These are phyloP conservation scores for Euglossa dilemma DNA, from an alignment of 1,140 invertebrate species.

Conservation along the genomic window DNA sequence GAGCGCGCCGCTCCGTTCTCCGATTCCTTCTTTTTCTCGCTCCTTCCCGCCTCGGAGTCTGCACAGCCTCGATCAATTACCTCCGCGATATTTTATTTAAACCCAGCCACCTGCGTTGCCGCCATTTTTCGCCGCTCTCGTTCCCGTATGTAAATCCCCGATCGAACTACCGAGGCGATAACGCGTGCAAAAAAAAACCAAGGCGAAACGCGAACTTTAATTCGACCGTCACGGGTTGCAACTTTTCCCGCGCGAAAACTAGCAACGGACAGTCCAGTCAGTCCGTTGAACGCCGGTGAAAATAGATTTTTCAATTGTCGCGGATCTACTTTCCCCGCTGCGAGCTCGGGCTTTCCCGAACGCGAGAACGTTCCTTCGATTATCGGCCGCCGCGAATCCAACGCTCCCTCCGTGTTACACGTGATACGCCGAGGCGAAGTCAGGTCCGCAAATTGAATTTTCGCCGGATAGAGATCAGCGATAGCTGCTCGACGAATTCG, in stretches of 20 bases:
- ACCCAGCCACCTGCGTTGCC: not conserved
- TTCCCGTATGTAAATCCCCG: constrained; percentile 29
- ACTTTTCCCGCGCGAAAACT: not conserved
- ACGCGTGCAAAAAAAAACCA: constrained; percentile 5
- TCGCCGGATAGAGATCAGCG: not conserved
- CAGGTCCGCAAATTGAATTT: not conserved
- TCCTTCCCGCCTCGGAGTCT: not conserved
- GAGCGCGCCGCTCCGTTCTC: no score
- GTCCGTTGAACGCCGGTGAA: not conserved
- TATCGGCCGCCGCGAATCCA: not conserved
- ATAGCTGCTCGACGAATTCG: no score
- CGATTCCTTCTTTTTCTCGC: not conserved
- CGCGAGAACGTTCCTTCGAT: not conserved
- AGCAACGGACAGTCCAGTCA: not conserved
- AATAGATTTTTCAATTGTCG: constrained; percentile 12
- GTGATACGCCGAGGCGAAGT: not conserved
- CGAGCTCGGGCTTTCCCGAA: not conserved
- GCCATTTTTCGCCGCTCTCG: not conserved
- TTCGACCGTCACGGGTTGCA: not conserved
- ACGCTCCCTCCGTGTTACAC: not conserved
- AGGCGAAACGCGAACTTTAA: constrained; percentile 9
- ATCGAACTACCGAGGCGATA: not conserved
- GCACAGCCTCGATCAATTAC: constrained; percentile 13
- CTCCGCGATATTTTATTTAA: not conserved
- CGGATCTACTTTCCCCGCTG: not conserved